Conservation (phyloP, 2,797 vertebrate genomes). For the Epinephelus coioides region DNA sequence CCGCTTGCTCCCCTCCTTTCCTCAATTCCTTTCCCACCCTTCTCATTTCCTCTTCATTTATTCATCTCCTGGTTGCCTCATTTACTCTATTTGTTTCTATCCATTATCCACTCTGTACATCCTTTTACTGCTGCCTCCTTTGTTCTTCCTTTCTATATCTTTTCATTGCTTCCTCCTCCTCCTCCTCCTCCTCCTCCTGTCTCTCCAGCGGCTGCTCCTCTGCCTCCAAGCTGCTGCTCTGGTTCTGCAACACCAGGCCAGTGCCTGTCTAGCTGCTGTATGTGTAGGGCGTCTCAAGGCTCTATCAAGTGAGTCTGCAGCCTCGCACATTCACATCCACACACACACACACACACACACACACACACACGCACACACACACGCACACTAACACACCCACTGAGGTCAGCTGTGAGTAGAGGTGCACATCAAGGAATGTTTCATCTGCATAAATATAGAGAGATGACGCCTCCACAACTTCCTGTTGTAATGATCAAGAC, state of each 20-base stretch:
- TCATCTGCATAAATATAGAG: background rate
- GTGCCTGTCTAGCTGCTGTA: constrained; percentile 92
- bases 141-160: background rate
- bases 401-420: background rate
- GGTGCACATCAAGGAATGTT: background rate
- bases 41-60: too few species aligned
- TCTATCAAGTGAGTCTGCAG: constrained; percentile 85
- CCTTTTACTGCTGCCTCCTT: background rate
- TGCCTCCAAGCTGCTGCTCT: constrained; percentile 96
- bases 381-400: background rate
- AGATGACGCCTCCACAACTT: background rate
- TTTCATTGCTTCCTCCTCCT: constrained; percentile 36
- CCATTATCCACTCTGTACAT: background rate
- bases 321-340: constrained; percentile 25
- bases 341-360: background rate
- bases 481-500: background rate
- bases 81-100: background rate
- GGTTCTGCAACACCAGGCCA: constrained; percentile 96
- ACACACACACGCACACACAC: background rate
- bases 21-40: background rate
- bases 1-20: background rate
- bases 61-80: background rate
- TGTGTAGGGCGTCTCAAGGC: constrained; percentile 76
- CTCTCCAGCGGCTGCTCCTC: constrained; percentile 93
- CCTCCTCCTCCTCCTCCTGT: constrained; percentile 64